Conservation (phyloP, 2,888 invertebrate genomes). For the Hylaea fasciaria region DNA sequence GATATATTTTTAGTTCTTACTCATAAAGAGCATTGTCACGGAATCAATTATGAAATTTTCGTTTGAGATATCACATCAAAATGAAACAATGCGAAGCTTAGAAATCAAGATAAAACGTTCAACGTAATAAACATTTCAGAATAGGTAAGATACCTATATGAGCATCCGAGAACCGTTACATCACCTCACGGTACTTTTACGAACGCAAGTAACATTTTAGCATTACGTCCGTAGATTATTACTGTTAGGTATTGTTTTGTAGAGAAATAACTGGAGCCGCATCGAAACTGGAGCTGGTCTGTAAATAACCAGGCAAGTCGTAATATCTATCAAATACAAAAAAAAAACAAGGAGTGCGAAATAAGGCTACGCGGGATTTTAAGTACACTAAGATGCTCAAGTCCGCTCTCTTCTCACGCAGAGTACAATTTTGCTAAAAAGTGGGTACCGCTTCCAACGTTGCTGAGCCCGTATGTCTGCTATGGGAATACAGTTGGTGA, state of each 20-base stretch:
- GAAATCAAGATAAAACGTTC: background rate
- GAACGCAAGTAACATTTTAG: slow-evolving; percentile 2
- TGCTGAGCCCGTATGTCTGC: too few relatives aligned
- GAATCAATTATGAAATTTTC: slow-evolving; percentile 10
- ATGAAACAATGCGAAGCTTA: background rate
- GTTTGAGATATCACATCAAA: slow-evolving; percentile 1
- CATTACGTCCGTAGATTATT: background rate
- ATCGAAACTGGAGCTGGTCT: too few relatives aligned
- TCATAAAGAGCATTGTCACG: background rate
- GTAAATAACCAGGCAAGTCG: too few relatives aligned
- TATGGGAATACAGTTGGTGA: too few relatives aligned
- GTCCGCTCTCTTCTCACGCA: too few relatives aligned
- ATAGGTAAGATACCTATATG: slow-evolving; percentile 7
- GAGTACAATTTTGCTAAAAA: too few relatives aligned
- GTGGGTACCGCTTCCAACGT: too few relatives aligned
- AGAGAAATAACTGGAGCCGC: background rate
- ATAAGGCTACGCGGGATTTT: too few relatives aligned
- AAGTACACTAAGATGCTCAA: too few relatives aligned
- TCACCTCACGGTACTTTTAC: slow-evolving; percentile 22
- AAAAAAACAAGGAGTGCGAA: too few relatives aligned
- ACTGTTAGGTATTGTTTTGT: slow-evolving; percentile 1
- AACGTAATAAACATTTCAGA: slow-evolving; percentile 2
- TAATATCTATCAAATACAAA: too few relatives aligned
- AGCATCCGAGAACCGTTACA: slow-evolving; percentile 10
- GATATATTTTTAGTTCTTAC: slow-evolving; percentile 8